Evolutionary conservation across 2,888 invertebrate species (phyloP).

Genomic region (Drosophila mayaguana): DNA sequence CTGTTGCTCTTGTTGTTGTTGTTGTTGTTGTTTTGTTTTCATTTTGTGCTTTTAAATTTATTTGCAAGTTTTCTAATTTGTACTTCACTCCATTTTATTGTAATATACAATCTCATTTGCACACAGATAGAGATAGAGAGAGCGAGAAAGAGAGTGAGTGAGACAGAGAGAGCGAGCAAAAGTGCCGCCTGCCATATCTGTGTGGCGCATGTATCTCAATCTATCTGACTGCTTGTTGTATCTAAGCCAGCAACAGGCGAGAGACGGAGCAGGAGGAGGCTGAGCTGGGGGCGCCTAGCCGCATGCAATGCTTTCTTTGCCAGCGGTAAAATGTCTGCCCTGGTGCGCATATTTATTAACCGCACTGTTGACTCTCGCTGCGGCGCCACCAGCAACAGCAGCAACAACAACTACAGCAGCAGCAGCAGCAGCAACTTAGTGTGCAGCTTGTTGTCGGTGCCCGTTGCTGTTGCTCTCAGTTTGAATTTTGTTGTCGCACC

Average conservation of each 20-base stretch:
- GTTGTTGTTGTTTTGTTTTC: constrained; percentile 46
- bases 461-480: constrained; percentile 46
- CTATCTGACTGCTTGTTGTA: constrained; percentile 39
- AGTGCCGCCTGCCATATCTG: constrained; percentile 44
- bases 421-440: background rate
- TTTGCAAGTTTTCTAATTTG: constrained; percentile 83
- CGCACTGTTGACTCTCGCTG: constrained; percentile 76
- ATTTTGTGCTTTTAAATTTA: constrained; percentile 78
- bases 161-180: background rate
- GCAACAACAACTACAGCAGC: background rate
- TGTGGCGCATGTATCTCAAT: constrained; percentile 54
- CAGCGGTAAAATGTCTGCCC: constrained; percentile 58
- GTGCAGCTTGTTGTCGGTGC: constrained; percentile 33
- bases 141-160: background rate
- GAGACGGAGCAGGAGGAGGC: background rate
- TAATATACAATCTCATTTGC: constrained; percentile 82
- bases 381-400: constrained; percentile 29
- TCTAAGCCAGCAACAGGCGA: constrained; percentile 56
- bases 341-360: constrained; percentile 76
- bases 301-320: constrained; percentile 67
- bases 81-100: constrained; percentile 82
- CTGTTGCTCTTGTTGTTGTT: constrained; percentile 30
- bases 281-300: constrained; percentile 33
- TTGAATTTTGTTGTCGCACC: constrained; percentile 81
- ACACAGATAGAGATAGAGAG: constrained; percentile 9